Evolutionary conservation across 2,888 invertebrate species (phyloP).

Genomic region (Pimpla rufipes): DNA sequence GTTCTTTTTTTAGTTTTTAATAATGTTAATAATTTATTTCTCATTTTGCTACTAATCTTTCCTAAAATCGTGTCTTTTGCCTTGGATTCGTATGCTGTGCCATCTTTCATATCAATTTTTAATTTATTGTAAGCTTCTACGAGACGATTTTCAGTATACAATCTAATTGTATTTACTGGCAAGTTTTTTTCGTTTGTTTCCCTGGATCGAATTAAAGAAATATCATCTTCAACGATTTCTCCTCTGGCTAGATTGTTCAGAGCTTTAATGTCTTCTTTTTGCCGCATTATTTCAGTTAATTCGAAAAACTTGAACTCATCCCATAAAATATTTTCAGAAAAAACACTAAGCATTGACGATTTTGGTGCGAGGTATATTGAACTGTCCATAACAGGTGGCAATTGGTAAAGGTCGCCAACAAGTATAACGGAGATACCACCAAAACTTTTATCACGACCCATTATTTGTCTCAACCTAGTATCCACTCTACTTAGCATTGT

Average conservation of each 20-base stretch:
- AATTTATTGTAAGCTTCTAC: not conserved
- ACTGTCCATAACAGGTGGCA: conserved; percentile 77
- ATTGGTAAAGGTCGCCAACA: conserved; percentile 80
- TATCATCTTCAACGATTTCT: not conserved
- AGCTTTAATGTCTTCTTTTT: conserved; percentile 74
- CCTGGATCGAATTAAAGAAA: not conserved
- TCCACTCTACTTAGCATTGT: conserved; percentile 74
- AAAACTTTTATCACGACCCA: conserved; percentile 73
- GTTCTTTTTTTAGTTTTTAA: conserved; percentile 17
- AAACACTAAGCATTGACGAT: conserved; percentile 32
- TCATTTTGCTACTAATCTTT: not conserved
- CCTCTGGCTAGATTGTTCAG: conserved; percentile 72
- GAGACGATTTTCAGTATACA: not conserved
- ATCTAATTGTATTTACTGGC: not conserved
- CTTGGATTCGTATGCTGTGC: not conserved
- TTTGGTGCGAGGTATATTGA: conserved; percentile 69
- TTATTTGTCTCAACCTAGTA: conserved; percentile 77
- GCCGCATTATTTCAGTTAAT: conserved; percentile 73
- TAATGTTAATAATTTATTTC: conserved; percentile 1
- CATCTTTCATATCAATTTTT: not conserved
- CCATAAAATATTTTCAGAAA: conserved; percentile 68
- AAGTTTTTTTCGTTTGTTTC: conserved; percentile 5
- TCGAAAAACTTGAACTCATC: conserved; percentile 66
- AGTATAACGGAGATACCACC: conserved; percentile 78
- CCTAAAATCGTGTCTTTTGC: not conserved